These are phyloP conservation scores for Hypsopygia costalis DNA, from an alignment of 2,888 invertebrate species.

Conservation along the genomic window DNA sequence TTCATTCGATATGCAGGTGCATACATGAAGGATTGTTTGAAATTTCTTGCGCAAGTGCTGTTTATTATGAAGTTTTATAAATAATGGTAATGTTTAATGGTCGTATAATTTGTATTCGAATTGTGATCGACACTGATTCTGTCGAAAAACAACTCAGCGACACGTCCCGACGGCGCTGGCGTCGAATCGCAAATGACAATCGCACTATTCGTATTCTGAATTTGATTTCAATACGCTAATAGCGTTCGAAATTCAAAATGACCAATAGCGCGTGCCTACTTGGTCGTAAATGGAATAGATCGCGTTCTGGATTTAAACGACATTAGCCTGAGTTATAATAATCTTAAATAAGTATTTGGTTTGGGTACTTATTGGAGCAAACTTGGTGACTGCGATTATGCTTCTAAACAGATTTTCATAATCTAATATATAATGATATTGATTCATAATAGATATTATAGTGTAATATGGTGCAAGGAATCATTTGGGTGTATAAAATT, in stretches of 20 bases:
- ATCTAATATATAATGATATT: too few relatives aligned
- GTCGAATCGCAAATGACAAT: slow-evolving; percentile 68
- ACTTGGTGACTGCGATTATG: too few relatives aligned
- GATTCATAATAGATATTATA: too few relatives aligned
- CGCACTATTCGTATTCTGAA: slow-evolving; percentile 61
- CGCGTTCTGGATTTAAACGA: slow-evolving; percentile 47
- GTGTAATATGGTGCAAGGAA: too few relatives aligned
- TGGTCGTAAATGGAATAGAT: slow-evolving; percentile 39
- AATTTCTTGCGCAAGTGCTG: slow-evolving; percentile 59
- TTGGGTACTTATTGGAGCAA: too few relatives aligned
- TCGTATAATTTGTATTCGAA: slow-evolving; percentile 63
- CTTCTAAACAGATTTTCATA: too few relatives aligned
- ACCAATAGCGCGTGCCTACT: slow-evolving; percentile 49
- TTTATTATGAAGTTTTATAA: slow-evolving; percentile 51
- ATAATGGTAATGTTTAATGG: slow-evolving; percentile 31
- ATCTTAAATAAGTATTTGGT: too few relatives aligned
- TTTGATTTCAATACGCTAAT: slow-evolving; percentile 61
- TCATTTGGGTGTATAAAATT: too few relatives aligned
- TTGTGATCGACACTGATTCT: slow-evolving; percentile 45
- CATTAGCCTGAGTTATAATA: too few relatives aligned
- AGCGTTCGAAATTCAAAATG: slow-evolving; percentile 56
- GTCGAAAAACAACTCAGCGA: slow-evolving; percentile 55
- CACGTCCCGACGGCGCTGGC: slow-evolving; percentile 59
- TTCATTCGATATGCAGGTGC: slow-evolving; percentile 58
- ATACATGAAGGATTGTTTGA: slow-evolving; percentile 50